Base-by-base conservation (phyloP, 2,888 invertebrate genomes). In the Acronicta psi region DNA sequence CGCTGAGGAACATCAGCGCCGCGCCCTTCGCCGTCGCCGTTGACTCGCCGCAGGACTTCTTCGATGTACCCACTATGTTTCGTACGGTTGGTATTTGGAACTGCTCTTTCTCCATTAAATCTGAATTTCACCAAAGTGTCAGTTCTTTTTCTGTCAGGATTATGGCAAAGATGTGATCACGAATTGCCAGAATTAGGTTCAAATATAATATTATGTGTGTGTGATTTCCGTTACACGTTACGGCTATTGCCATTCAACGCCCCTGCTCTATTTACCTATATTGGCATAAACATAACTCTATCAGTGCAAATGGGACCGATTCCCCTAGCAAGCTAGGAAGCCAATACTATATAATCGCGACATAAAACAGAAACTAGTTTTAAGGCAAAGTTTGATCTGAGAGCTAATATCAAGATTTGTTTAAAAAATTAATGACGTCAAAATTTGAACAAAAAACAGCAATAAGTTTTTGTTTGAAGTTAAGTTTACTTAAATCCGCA, bases 61-160 rank as follows among this genome's bases (percentile, higher is more conserved):
- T 98, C 87, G 96, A 96, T 69, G 96, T 98, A 71, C 96, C 96
- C 34, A 98, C 98, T 45, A 97, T 98, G 96, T 98, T 98, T 87
- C 95, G 97, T 86, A 95, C 96, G 95, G 97, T 97, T 94, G 96
- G 97, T 95, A 56, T 50, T 50, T 42, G 44, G 50, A 57, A 38
- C 47, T n/a, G 9, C 13, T 38, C 23, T 14, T 16, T 37, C 3
- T 6, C 1, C 38, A 2, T 1, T 13, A 29, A 34, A 11, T 2
- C 20, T 20, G 4, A 13, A 40, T 17, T 0, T 29, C 14, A 38
- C 4, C 10, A 4, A 29, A n/a, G 6, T 1, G n/a, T n/a, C 13
- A 14, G 13, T 7, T 17, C 20, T 10, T 1, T 13, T 37, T 14
- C 42, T 9, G 16, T 20, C 18, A 13, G 16, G 9, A 20, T 0